Evolutionary conservation across 2,113 vertebrate species (phyloP), one percentile per base, ranked within the genome.

Genomic region (Grallaria varia): DNA sequence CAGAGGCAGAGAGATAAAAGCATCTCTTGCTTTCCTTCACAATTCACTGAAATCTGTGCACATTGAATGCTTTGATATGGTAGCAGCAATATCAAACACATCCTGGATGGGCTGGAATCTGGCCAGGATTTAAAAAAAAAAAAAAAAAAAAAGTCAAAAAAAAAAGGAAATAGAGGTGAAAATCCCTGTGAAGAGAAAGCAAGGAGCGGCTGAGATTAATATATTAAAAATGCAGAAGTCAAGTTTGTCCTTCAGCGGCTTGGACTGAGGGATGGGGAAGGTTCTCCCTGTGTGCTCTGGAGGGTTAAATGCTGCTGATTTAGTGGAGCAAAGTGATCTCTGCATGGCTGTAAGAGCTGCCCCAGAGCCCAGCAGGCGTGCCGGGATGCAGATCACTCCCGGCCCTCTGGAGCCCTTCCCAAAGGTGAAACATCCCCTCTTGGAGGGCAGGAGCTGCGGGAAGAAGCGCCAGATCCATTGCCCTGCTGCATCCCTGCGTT

Each of bases 321-420:
- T 90, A 69, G 45, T 3, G 94, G 67, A 81, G 13, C 35, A 11
- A 42, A 94, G 40, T 2, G 45, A 45, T 67, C 78, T 82, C 86
- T 40, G 60, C 82, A 47, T 68, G 59, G 16, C 76, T 9, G 3
- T 8, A 45, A 63, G 2, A 0, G 31, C 90, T 95, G 84, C 92
- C 49, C 7, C 0, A 63, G 59, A 80, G 42, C 52, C 30, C 60
- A 3, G 68, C 6, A 16, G 33, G 45, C 4, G 22, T 52, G 31
- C 10, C 0, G 5, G 58, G 45, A 71, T 75, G 67, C 67, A 78
- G 71, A 81, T 14, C 10, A 0, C 39, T 25, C 18, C 47, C 0
- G 1, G 62, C n/a, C 31, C 90, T 76, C 53, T 89, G 85, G 81
- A 93, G 58, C 14, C 40, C 81, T 89, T 97, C 87, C 95, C 81